Conservation (phyloP, 2,888 invertebrate genomes). For the Tachina grossa region DNA sequence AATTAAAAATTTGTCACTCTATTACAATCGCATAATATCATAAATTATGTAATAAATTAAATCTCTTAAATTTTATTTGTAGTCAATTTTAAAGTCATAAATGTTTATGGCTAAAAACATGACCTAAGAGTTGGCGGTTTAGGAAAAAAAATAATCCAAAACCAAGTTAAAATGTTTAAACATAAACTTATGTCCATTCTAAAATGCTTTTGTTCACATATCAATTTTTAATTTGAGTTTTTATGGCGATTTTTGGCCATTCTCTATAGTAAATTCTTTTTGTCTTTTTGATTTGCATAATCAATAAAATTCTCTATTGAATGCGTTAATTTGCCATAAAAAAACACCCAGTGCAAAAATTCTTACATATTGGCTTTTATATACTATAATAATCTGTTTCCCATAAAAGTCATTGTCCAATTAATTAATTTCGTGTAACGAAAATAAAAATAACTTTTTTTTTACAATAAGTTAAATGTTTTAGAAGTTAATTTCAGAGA, state of each 20-base stretch:
- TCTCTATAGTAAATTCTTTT: too few relatives aligned
- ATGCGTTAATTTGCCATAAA: conserved; percentile 30
- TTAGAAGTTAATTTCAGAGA: not conserved
- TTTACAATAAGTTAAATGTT: not conserved
- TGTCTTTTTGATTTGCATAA: not conserved
- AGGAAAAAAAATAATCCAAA: too few relatives aligned
- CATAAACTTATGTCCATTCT: not conserved
- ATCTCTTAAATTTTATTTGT: too few relatives aligned
- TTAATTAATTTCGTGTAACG: conserved; percentile 6
- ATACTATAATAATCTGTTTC: not conserved
- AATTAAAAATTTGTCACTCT: too few relatives aligned
- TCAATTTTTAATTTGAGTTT: not conserved
- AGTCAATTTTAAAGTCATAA: too few relatives aligned
- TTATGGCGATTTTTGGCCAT: too few relatives aligned
- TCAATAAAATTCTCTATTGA: conserved; percentile 5
- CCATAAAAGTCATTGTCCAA: conserved; percentile 3
- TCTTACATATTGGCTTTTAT: not conserved
- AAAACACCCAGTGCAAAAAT: not conserved
- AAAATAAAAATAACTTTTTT: not conserved
- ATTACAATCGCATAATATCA: too few relatives aligned
- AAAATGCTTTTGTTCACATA: not conserved
- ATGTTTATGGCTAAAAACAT: too few relatives aligned
- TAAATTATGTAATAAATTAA: too few relatives aligned
- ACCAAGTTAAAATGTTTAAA: not conserved
- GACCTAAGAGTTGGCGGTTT: too few relatives aligned